phyloP scores from a whole-genome alignment of 2,888 invertebrate species.

The Lepidochitona cinerea region DNA sequence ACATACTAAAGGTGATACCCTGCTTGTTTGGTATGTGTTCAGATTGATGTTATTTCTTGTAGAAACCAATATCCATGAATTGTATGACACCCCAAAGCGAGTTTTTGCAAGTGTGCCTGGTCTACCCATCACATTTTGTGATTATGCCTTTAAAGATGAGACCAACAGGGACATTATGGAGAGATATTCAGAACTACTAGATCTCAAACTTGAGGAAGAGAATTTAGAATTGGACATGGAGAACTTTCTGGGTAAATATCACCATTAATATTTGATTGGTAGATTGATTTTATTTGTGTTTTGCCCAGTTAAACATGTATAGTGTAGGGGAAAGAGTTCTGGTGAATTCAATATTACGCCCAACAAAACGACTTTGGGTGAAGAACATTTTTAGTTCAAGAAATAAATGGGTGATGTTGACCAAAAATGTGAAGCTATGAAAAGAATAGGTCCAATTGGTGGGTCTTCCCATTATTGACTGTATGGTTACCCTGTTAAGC shows the following conservation, averaged over 20 bases:
- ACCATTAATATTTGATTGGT: too few relatives aligned
- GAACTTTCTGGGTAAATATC: not conserved
- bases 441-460: too few relatives aligned
- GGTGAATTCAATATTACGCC: too few relatives aligned
- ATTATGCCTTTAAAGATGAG: constrained; percentile 94
- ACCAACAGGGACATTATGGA: constrained; percentile 85
- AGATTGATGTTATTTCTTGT: constrained; percentile 16
- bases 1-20: not conserved
- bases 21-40: not conserved
- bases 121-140: constrained; percentile 81
- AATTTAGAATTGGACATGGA: constrained; percentile 83
- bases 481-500: too few relatives aligned
- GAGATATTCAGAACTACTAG: constrained; percentile 86
- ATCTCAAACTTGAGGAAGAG: constrained; percentile 80
- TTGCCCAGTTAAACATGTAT: too few relatives aligned
- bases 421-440: too few relatives aligned
- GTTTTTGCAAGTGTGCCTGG: constrained; percentile 83
- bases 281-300: too few relatives aligned
- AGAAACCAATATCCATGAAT: constrained; percentile 77
- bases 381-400: too few relatives aligned
- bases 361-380: too few relatives aligned
- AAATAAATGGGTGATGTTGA: too few relatives aligned
- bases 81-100: constrained; percentile 91
- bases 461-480: too few relatives aligned
- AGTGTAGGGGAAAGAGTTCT: too few relatives aligned